A percentile compares a stretch with the other conserved stretches of the same genome.
Evolutionary conservation across 2,888 invertebrate genomes (phyloP).

Genomic region (Thereva unica): DNA sequence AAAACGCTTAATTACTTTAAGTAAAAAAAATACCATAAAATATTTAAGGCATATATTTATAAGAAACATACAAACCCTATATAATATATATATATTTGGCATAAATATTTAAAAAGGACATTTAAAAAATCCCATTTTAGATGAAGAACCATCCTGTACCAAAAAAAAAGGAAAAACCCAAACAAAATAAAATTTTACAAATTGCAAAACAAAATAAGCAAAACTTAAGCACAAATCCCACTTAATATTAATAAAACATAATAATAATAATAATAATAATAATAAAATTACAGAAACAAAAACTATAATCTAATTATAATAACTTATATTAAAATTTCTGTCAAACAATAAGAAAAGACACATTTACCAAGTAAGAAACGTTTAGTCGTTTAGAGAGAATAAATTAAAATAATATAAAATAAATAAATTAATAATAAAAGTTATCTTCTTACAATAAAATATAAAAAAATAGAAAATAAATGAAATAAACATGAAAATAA

Average conservation of each 20-base stretch:
- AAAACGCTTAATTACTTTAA: conserved; percentile 31
- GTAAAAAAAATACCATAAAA: not conserved
- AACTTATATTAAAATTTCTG: not conserved
- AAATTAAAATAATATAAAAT: not conserved
- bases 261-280: conserved; percentile 16
- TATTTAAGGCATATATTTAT: too few species aligned
- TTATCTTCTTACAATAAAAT: not conserved
- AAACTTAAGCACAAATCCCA: too few species aligned
- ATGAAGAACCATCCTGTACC: too few species aligned
- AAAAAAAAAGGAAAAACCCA: too few species aligned
- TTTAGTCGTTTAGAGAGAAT: not conserved
- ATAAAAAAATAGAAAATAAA: not conserved
- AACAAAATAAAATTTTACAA: too few species aligned
- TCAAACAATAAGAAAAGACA: not conserved
- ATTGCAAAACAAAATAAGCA: too few species aligned
- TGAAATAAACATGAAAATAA: conserved; percentile 2
- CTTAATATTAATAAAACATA: too few species aligned
- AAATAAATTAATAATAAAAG: not conserved
- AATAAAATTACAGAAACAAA: conserved; percentile 1
- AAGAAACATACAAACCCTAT: too few species aligned
- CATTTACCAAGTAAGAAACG: not conserved
- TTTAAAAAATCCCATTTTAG: too few species aligned
- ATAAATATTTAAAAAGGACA: too few species aligned
- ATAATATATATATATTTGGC: too few species aligned
- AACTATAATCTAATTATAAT: conserved; percentile 4